Percentiles rank a stretch among this genome's conserved stretches.
phyloP scores from a whole-genome alignment of 1,140 invertebrate genomes.

The Lanistes nyassanus region DNA sequence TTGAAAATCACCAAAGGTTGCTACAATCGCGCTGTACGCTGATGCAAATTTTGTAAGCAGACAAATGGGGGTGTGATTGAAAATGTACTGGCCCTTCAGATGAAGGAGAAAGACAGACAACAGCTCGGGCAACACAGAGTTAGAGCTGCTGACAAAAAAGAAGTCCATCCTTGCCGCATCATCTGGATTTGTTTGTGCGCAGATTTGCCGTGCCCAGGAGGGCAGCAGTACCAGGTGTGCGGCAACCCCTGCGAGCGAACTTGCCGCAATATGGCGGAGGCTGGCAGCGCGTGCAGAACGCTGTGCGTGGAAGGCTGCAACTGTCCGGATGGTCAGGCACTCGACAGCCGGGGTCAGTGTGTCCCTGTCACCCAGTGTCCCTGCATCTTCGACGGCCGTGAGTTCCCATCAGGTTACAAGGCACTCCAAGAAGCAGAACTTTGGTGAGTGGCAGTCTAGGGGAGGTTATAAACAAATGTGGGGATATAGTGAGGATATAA shows the following conservation, averaged over 20 bases:
- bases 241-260: constrained; percentile 80
- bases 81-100: not conserved
- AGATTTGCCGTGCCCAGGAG: constrained; percentile 73
- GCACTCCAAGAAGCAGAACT: constrained; percentile 66
- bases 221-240: constrained; percentile 83
- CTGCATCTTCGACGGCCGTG: constrained; percentile 78
- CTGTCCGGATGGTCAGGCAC: constrained; percentile 80
- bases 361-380: constrained; percentile 80
- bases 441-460: constrained; percentile 71
- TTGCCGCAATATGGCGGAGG: constrained; percentile 74
- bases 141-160: not conserved
- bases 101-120: not conserved
- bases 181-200: no score
- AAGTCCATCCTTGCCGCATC: no score
- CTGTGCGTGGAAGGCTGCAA: constrained; percentile 89
- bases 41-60: no score
- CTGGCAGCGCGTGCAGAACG: constrained; percentile 63
- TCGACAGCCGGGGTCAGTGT: constrained; percentile 79
- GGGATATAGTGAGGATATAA: no score
- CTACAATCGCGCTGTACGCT: no score
- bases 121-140: no score
- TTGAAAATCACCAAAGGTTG: no score
- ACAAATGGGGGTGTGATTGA: no score
- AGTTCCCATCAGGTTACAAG: constrained; percentile 80
- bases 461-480: no score